phyloP scores from a whole-genome alignment of 2,888 invertebrate species.

The Odontocolon sp. region DNA sequence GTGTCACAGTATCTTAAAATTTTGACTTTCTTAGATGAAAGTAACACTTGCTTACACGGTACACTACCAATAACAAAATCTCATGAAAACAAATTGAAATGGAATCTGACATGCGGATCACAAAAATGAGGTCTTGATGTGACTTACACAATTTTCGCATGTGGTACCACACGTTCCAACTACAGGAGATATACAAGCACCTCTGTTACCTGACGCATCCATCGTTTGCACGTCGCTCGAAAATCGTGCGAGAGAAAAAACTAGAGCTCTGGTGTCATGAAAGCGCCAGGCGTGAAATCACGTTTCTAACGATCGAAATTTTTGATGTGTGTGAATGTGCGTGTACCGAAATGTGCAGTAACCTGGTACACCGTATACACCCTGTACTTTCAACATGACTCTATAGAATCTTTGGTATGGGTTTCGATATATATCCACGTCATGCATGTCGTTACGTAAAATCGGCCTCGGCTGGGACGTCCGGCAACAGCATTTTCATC shows the following conservation, averaged over 20 bases:
- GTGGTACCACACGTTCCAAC: not conserved
- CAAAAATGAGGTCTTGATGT: no score
- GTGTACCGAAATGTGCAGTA: not conserved
- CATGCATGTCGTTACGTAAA: constrained; percentile 44
- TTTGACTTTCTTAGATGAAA: no score
- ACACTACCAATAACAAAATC: no score
- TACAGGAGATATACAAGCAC: constrained; percentile 23
- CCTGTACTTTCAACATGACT: not conserved
- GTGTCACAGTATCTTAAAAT: no score
- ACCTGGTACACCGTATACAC: not conserved
- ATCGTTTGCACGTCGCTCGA: constrained; percentile 33
- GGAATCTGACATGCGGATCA: no score
- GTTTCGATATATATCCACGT: constrained; percentile 17
- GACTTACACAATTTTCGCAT: no score
- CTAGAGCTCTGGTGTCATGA: constrained; percentile 65
- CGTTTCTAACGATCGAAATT: constrained; percentile 75
- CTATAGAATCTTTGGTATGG: constrained; percentile 6
- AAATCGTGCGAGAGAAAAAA: constrained; percentile 36
- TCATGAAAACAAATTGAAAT: no score
- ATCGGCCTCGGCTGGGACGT: constrained; percentile 13
- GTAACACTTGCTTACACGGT: no score
- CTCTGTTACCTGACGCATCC: constrained; percentile 40
- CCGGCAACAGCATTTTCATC: constrained; percentile 26
- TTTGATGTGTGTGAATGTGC: constrained; percentile 43
- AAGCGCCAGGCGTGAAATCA: constrained; percentile 76